Conservation (phyloP, 2,888 invertebrate species). For the Dendrolimus houi region DNA sequence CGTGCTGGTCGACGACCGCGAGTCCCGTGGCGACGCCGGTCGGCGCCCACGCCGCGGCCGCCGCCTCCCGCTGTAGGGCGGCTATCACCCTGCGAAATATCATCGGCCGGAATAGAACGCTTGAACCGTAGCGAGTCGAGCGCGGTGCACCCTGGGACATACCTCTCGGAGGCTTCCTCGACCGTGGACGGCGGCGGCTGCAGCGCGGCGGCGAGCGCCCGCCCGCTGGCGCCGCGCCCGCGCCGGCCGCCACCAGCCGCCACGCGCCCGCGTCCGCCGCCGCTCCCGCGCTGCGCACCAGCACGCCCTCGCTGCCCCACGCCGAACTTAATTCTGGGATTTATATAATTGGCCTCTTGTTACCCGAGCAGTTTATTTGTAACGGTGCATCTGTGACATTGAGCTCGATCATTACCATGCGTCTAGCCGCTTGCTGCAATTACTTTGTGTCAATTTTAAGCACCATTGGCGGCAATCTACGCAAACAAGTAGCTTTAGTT, state of each 20-base stretch:
- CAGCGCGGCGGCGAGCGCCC: slow-evolving; percentile 29
- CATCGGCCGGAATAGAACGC: too few species aligned
- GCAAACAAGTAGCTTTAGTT: too few species aligned
- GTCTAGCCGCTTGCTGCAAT: too few species aligned
- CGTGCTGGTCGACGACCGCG: slow-evolving; percentile 79
- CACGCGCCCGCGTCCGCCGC: slow-evolving; percentile 22
- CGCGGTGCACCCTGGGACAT: neutral
- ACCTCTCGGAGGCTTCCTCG: slow-evolving; percentile 26
- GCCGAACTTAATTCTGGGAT: slow-evolving; percentile 18
- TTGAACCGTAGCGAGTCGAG: too few species aligned
- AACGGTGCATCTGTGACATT: too few species aligned
- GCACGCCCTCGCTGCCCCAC: slow-evolving; percentile 15
- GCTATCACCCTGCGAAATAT: slow-evolving; percentile 27
- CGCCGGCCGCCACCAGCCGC: slow-evolving; percentile 36
- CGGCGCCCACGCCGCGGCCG: slow-evolving; percentile 10
- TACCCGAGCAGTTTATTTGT: neutral
- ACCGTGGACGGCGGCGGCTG: slow-evolving; percentile 20
- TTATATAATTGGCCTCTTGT: neutral
- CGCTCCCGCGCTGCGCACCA: slow-evolving; percentile 5
- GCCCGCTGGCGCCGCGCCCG: slow-evolving; percentile 23
- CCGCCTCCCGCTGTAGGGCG: slow-evolving; percentile 31
- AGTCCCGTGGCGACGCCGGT: slow-evolving; percentile 70
- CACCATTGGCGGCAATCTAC: too few species aligned
- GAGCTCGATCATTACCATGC: too few species aligned
- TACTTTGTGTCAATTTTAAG: too few species aligned